Percentiles rank a stretch among this genome's conserved stretches.
Conservation (phyloP, 2,797 vertebrate genomes). For the Echiichthys vipera region DNA sequence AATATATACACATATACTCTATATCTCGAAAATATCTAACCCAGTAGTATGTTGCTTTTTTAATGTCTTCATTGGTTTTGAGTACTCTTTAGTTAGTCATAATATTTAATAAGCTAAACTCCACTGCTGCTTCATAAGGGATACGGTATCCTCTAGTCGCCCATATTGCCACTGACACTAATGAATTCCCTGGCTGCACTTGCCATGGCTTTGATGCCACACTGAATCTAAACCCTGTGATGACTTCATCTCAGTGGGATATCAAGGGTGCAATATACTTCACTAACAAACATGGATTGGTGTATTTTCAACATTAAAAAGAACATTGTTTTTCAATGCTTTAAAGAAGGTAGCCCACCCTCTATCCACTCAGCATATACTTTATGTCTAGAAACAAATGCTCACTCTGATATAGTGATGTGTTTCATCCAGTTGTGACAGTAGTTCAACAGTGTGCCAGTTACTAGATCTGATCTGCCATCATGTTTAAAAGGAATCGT, state of each 20-base stretch:
- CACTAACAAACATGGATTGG: conserved; percentile 17
- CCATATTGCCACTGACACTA: conserved; percentile 65
- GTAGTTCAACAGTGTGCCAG: neutral
- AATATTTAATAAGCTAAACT: conserved; percentile 59
- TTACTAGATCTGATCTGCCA: neutral
- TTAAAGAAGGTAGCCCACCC: neutral
- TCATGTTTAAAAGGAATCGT: neutral
- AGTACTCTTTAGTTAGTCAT: conserved; percentile 28
- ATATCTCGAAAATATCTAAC: conserved; percentile 5
- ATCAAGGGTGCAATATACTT: conserved; percentile 19
- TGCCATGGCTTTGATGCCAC: conserved; percentile 64
- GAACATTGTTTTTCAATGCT: conserved; percentile 3
- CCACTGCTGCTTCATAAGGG: conserved; percentile 27
- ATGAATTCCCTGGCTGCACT: conserved; percentile 62
- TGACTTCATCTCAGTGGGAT: conserved; percentile 53
- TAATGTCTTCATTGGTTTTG: conserved; percentile 20
- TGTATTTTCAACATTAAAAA: conserved; percentile 20
- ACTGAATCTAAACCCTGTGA: conserved; percentile 54
- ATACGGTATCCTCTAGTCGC: conserved; percentile 29
- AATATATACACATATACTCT: neutral
- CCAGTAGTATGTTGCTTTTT: conserved; percentile 4
- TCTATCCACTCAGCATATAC: neutral
- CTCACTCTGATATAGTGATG: neutral
- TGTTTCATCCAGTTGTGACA: neutral
- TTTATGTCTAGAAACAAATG: neutral